Conservation (phyloP, 2,113 vertebrate genomes). For the Hyla sarda region DNA sequence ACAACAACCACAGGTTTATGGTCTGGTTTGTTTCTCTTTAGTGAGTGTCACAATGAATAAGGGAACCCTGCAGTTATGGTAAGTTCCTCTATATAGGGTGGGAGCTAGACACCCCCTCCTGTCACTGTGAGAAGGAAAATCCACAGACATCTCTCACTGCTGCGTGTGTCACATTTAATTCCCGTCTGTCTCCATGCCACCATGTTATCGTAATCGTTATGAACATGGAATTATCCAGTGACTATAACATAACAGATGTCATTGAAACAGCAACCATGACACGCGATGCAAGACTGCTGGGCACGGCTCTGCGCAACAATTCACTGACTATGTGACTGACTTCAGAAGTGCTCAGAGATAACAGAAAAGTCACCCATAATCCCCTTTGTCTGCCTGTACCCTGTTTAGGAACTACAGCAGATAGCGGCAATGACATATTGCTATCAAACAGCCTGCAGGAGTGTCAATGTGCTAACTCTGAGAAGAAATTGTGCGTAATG, state of each 20-base stretch:
- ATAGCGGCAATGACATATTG: not conserved
- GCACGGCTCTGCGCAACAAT: slow-evolving; percentile 4
- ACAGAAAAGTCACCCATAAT: not conserved
- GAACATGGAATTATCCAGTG: slow-evolving; percentile 53
- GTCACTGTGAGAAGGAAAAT: not conserved
- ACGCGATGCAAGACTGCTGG: not conserved
- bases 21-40: not conserved
- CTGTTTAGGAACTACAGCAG: slow-evolving; percentile 20
- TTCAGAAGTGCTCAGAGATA: slow-evolving; percentile 27
- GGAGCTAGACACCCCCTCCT: slow-evolving; percentile 7
- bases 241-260: slow-evolving; percentile 52
- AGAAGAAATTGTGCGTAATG: too few relatives aligned
- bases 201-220: slow-evolving; percentile 34
- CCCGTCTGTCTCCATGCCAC: slow-evolving; percentile 29
- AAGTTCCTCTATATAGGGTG: not conserved
- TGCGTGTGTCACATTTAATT: slow-evolving; percentile 33
- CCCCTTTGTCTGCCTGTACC: not conserved
- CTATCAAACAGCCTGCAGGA: not conserved
- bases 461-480: not conserved
- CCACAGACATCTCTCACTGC: slow-evolving; percentile 28
- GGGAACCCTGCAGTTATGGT: not conserved
- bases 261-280: slow-evolving; percentile 15
- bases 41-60: not conserved
- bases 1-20: not conserved
- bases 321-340: not conserved